Evolutionary conservation across 1,140 invertebrate genomes (phyloP).

Genomic region (Atta cephalotes): DNA sequence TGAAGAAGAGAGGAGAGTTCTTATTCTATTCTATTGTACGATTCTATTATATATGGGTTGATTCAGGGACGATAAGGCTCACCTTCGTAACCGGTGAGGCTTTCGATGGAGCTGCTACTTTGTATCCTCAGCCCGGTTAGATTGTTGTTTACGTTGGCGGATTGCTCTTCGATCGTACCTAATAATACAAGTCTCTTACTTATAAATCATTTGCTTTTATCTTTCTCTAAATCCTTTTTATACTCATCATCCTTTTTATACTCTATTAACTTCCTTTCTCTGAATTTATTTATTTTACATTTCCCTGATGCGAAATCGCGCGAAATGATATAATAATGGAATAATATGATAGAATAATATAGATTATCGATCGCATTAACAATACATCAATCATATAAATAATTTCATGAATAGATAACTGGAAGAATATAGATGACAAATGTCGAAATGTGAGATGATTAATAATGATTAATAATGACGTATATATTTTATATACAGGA

Average conservation of each 20-base stretch:
- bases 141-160: slow-evolving; percentile 83
- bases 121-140: slow-evolving; percentile 78
- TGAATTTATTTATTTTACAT: slow-evolving; percentile 8
- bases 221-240: slow-evolving; percentile 14
- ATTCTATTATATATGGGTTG: background rate
- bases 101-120: slow-evolving; percentile 82
- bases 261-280: background rate
- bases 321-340: background rate
- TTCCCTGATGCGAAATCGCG: background rate
- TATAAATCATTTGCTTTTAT: background rate
- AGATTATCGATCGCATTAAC: background rate
- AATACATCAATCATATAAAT: background rate
- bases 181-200: slow-evolving; percentile 52
- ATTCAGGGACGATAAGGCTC: slow-evolving; percentile 33
- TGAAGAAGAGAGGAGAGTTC: background rate
- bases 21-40: background rate
- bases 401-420: background rate
- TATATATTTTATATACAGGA: too few species aligned
- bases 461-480: background rate
- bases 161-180: slow-evolving; percentile 53
- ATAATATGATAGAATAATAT: too few species aligned
- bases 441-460: background rate
- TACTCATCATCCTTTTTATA: background rate
- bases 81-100: slow-evolving; percentile 85
- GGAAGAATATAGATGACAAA: background rate